These are phyloP conservation scores for Hapalemur alaotrensis DNA, from an alignment of 2,797 vertebrate species.

Conservation along the genomic window DNA sequence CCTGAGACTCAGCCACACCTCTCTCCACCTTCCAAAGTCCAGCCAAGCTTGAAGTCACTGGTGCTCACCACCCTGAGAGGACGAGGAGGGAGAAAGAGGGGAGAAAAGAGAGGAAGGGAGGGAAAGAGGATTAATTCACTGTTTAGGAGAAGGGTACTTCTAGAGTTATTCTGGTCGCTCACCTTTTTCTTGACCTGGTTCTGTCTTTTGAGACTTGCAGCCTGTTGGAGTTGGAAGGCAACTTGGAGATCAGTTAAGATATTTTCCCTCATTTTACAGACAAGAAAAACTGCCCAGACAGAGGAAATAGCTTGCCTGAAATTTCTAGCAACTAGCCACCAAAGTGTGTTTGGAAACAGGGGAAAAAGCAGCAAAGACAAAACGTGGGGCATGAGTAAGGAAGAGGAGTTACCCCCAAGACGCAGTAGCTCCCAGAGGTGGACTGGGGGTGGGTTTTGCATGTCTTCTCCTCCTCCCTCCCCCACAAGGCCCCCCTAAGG, in stretches of 20 bases:
- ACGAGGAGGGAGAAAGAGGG: background rate
- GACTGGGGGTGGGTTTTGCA: background rate
- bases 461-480: background rate
- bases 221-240: background rate
- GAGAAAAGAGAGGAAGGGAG: too few relatives aligned
- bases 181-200: background rate
- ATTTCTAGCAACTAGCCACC: background rate
- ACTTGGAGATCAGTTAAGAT: background rate
- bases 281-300: background rate
- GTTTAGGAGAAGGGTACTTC: background rate
- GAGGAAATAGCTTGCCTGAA: background rate
- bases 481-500: background rate
- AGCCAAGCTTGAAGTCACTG: background rate
- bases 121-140: background rate
- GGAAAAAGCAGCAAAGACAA: background rate
- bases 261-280: background rate
- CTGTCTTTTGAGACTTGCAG: background rate
- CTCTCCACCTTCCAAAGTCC: background rate
- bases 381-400: background rate
- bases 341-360: background rate
- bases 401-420: background rate
- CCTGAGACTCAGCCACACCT: background rate
- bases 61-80: background rate
- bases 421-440: background rate
- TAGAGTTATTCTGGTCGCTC: background rate